Evolutionary conservation across 2,797 vertebrate genomes (phyloP), one percentile per base, ranked within the genome.

Genomic region (Chaetophractus vellerosus): DNA sequence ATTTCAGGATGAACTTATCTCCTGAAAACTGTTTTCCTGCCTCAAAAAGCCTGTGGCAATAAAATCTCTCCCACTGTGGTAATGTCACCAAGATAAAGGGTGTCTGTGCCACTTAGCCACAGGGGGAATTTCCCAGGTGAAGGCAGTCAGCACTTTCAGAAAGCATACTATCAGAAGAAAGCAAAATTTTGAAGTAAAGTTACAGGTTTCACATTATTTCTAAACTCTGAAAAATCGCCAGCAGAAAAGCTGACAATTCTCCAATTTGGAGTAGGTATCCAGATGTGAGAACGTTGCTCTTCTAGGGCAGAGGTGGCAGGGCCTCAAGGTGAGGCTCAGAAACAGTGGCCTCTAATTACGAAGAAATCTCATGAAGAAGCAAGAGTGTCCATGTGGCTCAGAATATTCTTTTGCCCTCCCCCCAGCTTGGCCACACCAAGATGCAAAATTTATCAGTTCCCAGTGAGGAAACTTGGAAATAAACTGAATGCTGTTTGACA

Each of bases 221-320:
- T 69, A 48, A 85, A 66, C 24, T 88, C 28, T 69, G n/a, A 82
- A 72, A 69, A 38, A 28, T 28, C 52, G 33, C 31, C 61, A 5
- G 23, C 64, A 21, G 45, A 78, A 18, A 69, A n/a, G 72, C 9
- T 61, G 19, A 57, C 23, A 52, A 78, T 38, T 68, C 23, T 90
- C 24, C 69, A 86, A 89, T 71, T 88, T 95, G 45, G n/a, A 64
- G 75, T 55, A 23, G 59, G 93, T 80, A n/a, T 74, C 8, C 33
- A 50, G 23, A 76, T 61, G 33, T 14, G 24, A 78, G 15, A n/a
- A 24, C 48, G 15, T 50, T 63, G 9, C 19, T 24, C n/a, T 76
- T 88, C 18, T 4, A 85, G 31, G 36, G 18, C 23, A 57, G 31
- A 92, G 15, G 9, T 55, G 16, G 2, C 33, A 82, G 52, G 59